Evolutionary conservation across 1,140 invertebrate species (phyloP).

Genomic region (Eurytemora carolleeae): DNA sequence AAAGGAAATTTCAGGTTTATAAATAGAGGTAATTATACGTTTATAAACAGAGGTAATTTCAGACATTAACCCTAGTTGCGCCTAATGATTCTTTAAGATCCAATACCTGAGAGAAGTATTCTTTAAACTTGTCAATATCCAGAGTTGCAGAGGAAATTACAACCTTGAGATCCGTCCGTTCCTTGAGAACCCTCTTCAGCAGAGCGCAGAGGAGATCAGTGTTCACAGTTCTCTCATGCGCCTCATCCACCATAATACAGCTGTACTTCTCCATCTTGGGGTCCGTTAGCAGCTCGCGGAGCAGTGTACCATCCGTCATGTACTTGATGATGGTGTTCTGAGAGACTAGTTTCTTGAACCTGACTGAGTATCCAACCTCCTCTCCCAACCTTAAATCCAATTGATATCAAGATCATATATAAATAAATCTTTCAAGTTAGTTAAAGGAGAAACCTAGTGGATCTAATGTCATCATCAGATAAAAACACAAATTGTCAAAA

Average conservation of each 20-base stretch:
- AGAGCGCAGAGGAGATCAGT: slow-evolving; percentile 39
- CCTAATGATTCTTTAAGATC: no score
- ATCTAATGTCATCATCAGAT: slow-evolving; percentile 15
- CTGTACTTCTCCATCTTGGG: slow-evolving; percentile 29
- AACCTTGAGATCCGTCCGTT: slow-evolving; percentile 36
- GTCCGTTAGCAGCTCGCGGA: slow-evolving; percentile 39
- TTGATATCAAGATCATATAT: no score
- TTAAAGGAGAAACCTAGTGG: neutral
- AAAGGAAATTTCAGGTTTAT: no score
- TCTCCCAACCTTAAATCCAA: neutral
- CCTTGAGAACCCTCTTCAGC: slow-evolving; percentile 29
- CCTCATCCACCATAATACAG: slow-evolving; percentile 52
- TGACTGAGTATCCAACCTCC: slow-evolving; percentile 14
- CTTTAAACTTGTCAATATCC: slow-evolving; percentile 43
- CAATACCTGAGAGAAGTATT: no score
- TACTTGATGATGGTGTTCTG: slow-evolving; percentile 23
- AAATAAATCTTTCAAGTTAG: slow-evolving; percentile 15
- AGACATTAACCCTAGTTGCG: no score
- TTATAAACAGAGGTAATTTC: no score
- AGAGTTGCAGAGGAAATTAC: slow-evolving; percentile 75
- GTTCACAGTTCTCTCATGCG: slow-evolving; percentile 46
- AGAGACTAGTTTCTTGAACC: slow-evolving; percentile 21
- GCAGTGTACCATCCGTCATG: slow-evolving; percentile 37
- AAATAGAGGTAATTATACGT: no score
- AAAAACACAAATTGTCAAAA: slow-evolving; percentile 20